phyloP scores from a whole-genome alignment of 1,140 invertebrate species.

The Papilio polyxenes region DNA sequence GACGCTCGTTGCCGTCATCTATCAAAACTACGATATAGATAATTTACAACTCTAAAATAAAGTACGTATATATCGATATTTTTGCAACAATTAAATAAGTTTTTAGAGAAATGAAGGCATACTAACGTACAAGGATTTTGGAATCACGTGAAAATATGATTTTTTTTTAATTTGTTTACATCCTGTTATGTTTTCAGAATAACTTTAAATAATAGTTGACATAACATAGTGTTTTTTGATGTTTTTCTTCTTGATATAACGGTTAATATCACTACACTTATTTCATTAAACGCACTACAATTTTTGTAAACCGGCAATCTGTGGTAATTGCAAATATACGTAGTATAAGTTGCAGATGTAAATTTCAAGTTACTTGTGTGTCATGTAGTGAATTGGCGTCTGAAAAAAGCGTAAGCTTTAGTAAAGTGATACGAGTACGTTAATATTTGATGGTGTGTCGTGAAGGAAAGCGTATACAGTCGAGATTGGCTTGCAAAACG shows the following conservation, averaged over 20 bases:
- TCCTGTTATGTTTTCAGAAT: slow-evolving; percentile 49
- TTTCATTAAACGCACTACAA: not conserved
- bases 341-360: not conserved
- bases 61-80: slow-evolving; percentile 63
- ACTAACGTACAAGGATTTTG: not conserved
- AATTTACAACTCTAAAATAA: slow-evolving; percentile 50
- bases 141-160: slow-evolving; percentile 2
- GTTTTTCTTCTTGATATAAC: not conserved
- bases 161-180: slow-evolving; percentile 55
- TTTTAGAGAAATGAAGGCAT: not conserved
- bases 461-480: slow-evolving; percentile 71
- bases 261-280: not conserved
- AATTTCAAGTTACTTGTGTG: slow-evolving; percentile 2
- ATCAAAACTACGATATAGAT: slow-evolving; percentile 69
- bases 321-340: not conserved
- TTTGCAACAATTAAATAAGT: not conserved
- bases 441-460: slow-evolving; percentile 79
- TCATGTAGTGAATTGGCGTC: slow-evolving; percentile 19
- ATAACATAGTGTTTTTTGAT: not conserved
- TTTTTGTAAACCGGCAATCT: not conserved
- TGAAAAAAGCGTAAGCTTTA: slow-evolving; percentile 59
- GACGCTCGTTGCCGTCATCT: slow-evolving; percentile 51
- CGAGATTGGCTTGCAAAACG: slow-evolving; percentile 68
- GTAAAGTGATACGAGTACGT: slow-evolving; percentile 73
- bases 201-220: not conserved